These are phyloP conservation scores for Galerucella pusilla DNA, from an alignment of 2,888 invertebrate genomes.

Conservation along the genomic window DNA sequence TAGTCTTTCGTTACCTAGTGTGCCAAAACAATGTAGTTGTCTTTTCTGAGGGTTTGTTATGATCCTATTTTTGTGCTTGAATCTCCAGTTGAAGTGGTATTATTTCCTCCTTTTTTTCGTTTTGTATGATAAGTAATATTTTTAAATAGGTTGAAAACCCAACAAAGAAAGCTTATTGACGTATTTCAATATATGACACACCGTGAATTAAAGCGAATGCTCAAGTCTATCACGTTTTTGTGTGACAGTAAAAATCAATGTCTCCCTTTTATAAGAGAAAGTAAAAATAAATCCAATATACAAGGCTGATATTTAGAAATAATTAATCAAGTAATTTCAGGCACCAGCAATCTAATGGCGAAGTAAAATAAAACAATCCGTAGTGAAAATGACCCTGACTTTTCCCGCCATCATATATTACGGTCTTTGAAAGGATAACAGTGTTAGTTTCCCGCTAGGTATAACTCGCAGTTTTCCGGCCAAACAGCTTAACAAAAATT, in stretches of 20 bases:
- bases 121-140: too few relatives aligned
- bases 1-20: too few relatives aligned
- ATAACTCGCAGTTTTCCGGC: conserved; percentile 37
- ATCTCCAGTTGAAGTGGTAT: too few relatives aligned
- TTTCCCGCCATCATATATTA: conserved; percentile 40
- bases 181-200: not conserved
- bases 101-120: too few relatives aligned
- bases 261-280: not conserved
- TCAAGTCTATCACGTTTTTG: not conserved
- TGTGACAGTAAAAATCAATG: not conserved
- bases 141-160: too few relatives aligned
- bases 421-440: conserved; percentile 42
- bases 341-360: conserved; percentile 17
- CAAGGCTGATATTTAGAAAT: conserved; percentile 4
- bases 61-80: too few relatives aligned
- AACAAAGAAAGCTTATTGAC: not conserved
- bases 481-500: conserved; percentile 40
- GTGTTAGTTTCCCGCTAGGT: conserved; percentile 41
- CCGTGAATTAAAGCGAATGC: not conserved
- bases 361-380: conserved; percentile 37
- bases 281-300: conserved; percentile 5
- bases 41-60: too few relatives aligned
- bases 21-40: too few relatives aligned
- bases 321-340: conserved; percentile 4
- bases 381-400: conserved; percentile 35